These are phyloP conservation scores for Salvelinus sp. DNA, from an alignment of 2,113 vertebrate genomes.

Conservation along the genomic window DNA sequence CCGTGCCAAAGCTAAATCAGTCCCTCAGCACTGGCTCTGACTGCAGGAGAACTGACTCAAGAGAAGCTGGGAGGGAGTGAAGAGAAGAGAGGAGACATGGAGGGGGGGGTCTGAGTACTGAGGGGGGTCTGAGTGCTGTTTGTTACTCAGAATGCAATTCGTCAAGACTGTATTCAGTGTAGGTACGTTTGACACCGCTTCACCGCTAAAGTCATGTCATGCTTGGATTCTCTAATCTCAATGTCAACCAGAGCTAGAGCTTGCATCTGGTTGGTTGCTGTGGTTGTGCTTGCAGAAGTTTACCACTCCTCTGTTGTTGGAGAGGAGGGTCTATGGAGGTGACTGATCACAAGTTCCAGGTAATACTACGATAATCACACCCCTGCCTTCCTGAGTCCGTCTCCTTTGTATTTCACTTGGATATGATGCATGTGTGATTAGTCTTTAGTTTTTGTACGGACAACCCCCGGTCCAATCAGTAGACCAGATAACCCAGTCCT, in stretches of 20 bases:
- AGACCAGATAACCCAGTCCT: too few species aligned
- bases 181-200: neutral
- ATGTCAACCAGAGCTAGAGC: neutral
- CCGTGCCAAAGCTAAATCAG: neutral
- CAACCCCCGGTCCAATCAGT: too few species aligned
- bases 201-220: neutral
- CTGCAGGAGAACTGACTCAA: constrained; percentile 34
- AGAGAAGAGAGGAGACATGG: constrained; percentile 27
- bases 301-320: too few species aligned
- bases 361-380: too few species aligned
- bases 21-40: constrained; percentile 36
- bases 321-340: too few species aligned
- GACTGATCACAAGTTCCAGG: too few species aligned
- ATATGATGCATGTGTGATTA: too few species aligned
- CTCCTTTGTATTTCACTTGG: too few species aligned
- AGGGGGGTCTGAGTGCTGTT: neutral
- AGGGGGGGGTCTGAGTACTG: neutral
- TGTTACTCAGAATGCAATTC: constrained; percentile 20
- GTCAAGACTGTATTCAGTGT: neutral
- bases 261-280: too few species aligned
- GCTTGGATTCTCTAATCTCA: neutral
- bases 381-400: too few species aligned
- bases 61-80: constrained; percentile 14
- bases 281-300: too few species aligned
- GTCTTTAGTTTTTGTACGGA: too few species aligned